Conservation (phyloP, 2,888 invertebrate species). For the Aromia moschata region DNA sequence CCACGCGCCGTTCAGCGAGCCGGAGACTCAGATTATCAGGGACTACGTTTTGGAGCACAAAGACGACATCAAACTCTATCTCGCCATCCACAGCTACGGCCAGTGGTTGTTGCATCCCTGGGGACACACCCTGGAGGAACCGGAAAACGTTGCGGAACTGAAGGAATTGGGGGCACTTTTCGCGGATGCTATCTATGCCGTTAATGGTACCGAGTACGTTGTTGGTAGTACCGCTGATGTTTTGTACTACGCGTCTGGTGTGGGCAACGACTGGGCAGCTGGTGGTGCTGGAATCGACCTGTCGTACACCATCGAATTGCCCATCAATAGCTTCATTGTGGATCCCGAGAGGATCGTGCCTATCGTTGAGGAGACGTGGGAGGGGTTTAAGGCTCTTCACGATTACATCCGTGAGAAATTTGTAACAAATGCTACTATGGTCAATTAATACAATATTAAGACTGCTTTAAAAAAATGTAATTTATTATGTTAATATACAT, state of each 20-base stretch:
- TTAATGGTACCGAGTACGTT: constrained; percentile 61
- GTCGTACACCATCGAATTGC: constrained; percentile 73
- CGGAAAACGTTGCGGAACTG: constrained; percentile 55
- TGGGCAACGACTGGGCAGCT: constrained; percentile 74
- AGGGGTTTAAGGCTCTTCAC: constrained; percentile 66
- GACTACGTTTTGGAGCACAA: constrained; percentile 66
- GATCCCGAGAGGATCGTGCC: constrained; percentile 66
- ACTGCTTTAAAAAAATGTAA: no score
- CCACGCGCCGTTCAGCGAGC: constrained; percentile 62
- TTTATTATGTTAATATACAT: no score
- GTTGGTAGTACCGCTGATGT: constrained; percentile 63
- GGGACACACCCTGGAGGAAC: constrained; percentile 67
- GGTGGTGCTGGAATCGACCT: constrained; percentile 66
- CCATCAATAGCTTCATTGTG: constrained; percentile 69
- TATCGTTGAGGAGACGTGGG: constrained; percentile 70
- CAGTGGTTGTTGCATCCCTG: constrained; percentile 74
- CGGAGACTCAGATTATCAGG: constrained; percentile 68
- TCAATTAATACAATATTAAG: neutral
- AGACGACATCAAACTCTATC: constrained; percentile 68
- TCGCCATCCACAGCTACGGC: constrained; percentile 79
- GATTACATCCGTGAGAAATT: constrained; percentile 51
- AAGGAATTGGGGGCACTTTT: constrained; percentile 45
- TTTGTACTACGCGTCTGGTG: constrained; percentile 69
- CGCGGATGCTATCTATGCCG: constrained; percentile 59
- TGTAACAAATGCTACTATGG: constrained; percentile 2